Percentiles rank a stretch among this genome's conserved stretches.
Conservation (phyloP, 2,113 vertebrate genomes). For the Neopipo cinnamomea region DNA sequence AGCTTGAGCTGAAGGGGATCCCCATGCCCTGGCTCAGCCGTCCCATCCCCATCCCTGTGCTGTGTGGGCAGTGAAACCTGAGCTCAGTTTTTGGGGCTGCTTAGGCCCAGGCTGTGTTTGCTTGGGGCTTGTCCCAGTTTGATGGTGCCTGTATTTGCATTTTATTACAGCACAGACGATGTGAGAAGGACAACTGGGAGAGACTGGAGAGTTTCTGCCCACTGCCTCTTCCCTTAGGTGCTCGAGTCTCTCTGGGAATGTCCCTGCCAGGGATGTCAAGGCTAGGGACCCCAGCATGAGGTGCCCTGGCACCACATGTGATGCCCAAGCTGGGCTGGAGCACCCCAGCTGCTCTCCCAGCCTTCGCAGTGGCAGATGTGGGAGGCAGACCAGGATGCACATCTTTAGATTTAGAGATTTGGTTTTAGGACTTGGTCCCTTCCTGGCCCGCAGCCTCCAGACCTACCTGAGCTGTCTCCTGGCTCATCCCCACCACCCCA, state of each 20-base stretch:
- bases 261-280: rapidly evolving
- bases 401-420: neutral
- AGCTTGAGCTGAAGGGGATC: neutral
- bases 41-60: neutral
- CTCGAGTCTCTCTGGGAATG: neutral
- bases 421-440: neutral
- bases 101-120: neutral
- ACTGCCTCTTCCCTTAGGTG: neutral
- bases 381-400: neutral
- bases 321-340: neutral
- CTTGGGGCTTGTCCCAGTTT: neutral
- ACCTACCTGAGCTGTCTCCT: neutral
- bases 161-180: neutral
- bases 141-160: neutral
- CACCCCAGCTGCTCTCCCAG: neutral
- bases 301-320: neutral
- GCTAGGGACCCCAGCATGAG: neutral
- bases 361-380: neutral
- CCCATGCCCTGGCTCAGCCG: rapidly evolving
- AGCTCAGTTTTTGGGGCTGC: neutral
- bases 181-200: neutral
- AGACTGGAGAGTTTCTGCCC: neutral
- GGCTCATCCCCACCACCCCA: neutral
- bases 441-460: neutral
- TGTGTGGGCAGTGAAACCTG: too few relatives aligned